Evolutionary conservation across 1,140 invertebrate genomes (phyloP).

Genomic region (Bombyx mandarina): DNA sequence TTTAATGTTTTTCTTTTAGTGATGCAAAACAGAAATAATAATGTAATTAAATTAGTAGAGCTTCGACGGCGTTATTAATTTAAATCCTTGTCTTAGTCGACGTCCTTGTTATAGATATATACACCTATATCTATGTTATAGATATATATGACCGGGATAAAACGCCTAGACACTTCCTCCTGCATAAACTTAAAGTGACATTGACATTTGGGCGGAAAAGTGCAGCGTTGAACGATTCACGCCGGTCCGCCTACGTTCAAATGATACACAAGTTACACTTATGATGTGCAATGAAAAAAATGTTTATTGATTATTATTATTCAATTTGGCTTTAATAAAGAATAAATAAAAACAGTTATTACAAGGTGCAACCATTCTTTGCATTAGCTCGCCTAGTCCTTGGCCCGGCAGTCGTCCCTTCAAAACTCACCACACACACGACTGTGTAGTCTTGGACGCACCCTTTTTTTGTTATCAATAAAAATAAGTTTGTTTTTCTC

Average conservation of each 20-base stretch:
- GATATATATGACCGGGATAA: constrained; percentile 21
- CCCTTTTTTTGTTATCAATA: too few relatives aligned
- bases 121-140: constrained; percentile 37
- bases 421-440: constrained; percentile 28
- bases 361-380: constrained; percentile 29
- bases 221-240: constrained; percentile 7
- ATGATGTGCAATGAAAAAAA: constrained; percentile 35
- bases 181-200: constrained; percentile 41
- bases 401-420: constrained; percentile 45
- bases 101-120: constrained; percentile 41
- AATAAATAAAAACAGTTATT: too few relatives aligned
- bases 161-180: constrained; percentile 46
- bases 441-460: background rate
- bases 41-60: too few relatives aligned
- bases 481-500: too few relatives aligned
- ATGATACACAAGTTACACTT: background rate
- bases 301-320: constrained; percentile 19
- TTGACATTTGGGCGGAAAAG: constrained; percentile 50
- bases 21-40: too few relatives aligned
- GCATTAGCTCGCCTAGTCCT: constrained; percentile 45
- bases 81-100: background rate
- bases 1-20: too few relatives aligned
- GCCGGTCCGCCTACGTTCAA: constrained; percentile 18
- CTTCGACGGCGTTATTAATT: too few relatives aligned
- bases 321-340: too few relatives aligned